Evolutionary conservation across 2,113 vertebrate genomes (phyloP).

Genomic region (Megaptera novaeangliae): DNA sequence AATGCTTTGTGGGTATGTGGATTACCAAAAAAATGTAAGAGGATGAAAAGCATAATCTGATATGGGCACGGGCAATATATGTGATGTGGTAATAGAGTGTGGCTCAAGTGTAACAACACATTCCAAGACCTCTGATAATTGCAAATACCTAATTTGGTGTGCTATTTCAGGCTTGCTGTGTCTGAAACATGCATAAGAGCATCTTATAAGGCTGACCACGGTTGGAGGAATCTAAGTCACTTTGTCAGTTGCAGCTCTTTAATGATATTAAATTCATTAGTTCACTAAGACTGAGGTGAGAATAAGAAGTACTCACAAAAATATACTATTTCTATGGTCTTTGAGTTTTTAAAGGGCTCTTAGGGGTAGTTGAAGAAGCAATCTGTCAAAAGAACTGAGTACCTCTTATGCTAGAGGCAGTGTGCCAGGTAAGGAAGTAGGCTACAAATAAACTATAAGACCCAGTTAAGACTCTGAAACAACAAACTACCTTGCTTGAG

Average conservation of each 20-base stretch:
- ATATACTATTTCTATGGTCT: background rate
- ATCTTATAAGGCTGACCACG: background rate
- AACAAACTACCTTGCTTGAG: background rate
- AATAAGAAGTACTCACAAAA: background rate
- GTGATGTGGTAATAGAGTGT: background rate
- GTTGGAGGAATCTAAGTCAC: background rate
- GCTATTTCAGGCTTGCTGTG: background rate
- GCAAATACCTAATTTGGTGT: background rate
- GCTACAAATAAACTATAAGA: background rate
- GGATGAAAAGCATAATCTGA: background rate
- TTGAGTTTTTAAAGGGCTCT: background rate
- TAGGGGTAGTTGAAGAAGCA: background rate
- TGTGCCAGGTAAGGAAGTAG: background rate
- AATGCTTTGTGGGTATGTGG: background rate
- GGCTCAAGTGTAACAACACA: background rate
- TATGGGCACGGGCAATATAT: background rate
- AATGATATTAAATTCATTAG: background rate
- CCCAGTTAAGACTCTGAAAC: background rate
- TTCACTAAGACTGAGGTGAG: background rate
- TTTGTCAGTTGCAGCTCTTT: background rate
- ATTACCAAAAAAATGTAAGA: background rate
- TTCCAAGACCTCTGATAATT: background rate
- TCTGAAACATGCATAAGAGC: background rate
- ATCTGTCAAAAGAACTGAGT: background rate
- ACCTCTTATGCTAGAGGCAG: background rate